Percentiles rank a stretch among this genome's conserved stretches.
phyloP scores from a whole-genome alignment of 2,888 invertebrate species.

The Stegophylla sp. region DNA sequence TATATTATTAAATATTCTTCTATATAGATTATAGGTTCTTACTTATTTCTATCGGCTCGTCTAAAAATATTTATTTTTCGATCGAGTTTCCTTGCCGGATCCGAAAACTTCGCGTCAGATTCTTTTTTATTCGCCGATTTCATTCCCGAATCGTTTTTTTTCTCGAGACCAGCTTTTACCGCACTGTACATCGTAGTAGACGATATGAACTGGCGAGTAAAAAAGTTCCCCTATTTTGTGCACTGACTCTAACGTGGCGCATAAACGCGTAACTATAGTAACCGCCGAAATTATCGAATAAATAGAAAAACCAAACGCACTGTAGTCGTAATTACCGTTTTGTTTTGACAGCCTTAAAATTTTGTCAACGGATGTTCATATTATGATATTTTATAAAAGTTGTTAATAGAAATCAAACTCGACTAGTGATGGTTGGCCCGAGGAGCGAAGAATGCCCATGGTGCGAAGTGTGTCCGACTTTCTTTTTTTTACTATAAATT shows the following conservation, averaged over 20 bases:
- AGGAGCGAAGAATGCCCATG: too few relatives aligned
- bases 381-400: too few relatives aligned
- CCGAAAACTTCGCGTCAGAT: background rate
- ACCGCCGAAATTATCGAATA: conserved; percentile 14
- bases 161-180: background rate
- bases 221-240: background rate
- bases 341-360: too few relatives aligned
- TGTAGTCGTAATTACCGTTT: too few relatives aligned
- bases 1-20: too few relatives aligned
- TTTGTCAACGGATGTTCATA: too few relatives aligned
- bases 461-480: too few relatives aligned
- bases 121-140: background rate
- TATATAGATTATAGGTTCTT: too few relatives aligned
- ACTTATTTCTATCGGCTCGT: background rate
- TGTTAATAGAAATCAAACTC: too few relatives aligned
- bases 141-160: background rate
- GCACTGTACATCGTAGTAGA: background rate
- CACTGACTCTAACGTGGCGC: background rate
- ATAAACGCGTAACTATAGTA: conserved; percentile 25
- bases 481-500: too few relatives aligned
- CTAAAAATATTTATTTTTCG: background rate
- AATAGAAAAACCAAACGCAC: conserved; percentile 4
- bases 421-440: too few relatives aligned
- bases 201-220: background rate
- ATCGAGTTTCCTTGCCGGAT: background rate